Conservation (phyloP, 2,113 vertebrate species). For the Mionectes macconnelli region DNA sequence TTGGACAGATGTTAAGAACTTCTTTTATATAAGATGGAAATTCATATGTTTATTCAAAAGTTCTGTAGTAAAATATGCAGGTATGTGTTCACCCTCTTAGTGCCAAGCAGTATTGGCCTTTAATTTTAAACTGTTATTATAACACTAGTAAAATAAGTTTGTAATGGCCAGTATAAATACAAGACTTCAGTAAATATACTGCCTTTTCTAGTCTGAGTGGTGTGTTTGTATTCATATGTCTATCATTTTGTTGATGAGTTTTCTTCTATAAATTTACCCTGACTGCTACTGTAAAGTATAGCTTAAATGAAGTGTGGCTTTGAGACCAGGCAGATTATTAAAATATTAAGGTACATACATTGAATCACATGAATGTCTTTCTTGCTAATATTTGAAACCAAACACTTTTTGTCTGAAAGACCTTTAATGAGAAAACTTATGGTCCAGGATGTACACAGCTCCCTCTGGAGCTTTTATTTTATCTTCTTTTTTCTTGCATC, state of each 20-base stretch:
- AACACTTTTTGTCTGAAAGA: neutral
- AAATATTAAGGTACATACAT: neutral
- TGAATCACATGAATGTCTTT: neutral
- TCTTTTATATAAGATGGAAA: neutral
- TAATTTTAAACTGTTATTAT: neutral
- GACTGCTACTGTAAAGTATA: neutral
- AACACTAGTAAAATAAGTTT: neutral
- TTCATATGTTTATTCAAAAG: neutral
- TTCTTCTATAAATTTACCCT: slow-evolving; percentile 30
- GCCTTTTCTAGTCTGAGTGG: neutral
- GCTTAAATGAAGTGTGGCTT: slow-evolving; percentile 35
- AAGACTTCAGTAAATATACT: neutral
- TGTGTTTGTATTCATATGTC: slow-evolving; percentile 15
- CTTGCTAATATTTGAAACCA: neutral
- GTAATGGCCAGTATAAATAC: neutral
- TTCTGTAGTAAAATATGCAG: neutral
- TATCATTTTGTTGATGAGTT: slow-evolving; percentile 24
- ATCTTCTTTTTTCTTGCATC: neutral
- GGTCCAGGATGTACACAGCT: neutral
- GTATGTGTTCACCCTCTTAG: neutral
- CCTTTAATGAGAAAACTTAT: neutral
- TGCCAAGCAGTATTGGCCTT: neutral
- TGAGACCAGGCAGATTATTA: neutral
- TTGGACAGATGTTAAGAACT: neutral
- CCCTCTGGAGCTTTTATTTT: neutral